These are phyloP conservation scores for Dasypus novemcinctus DNA, from an alignment of 2,113 vertebrate species.

Conservation along the genomic window DNA sequence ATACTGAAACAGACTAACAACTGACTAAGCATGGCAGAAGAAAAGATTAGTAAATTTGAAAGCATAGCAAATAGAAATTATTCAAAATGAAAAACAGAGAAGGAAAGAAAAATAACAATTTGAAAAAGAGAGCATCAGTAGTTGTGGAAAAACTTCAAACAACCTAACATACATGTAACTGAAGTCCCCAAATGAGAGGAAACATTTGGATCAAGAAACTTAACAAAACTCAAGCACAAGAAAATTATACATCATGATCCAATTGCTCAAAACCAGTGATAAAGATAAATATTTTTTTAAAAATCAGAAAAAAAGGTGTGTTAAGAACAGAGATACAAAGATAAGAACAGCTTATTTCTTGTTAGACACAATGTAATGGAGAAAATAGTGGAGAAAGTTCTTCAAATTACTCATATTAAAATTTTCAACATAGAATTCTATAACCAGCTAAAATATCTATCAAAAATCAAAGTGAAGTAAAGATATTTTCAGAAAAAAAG, in stretches of 20 bases:
- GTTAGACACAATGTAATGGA: not conserved
- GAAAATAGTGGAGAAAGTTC: not conserved
- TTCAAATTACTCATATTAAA: slow-evolving; percentile 14
- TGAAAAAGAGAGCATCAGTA: not conserved
- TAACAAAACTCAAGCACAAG: slow-evolving; percentile 11
- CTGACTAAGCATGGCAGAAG: not conserved
- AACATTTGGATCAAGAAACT: not conserved
- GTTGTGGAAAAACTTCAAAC: not conserved
- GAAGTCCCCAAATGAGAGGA: not conserved
- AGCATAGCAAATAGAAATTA: not conserved
- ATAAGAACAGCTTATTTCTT: not conserved
- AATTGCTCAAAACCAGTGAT: slow-evolving; percentile 39
- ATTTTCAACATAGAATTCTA: not conserved
- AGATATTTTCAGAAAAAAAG: slow-evolving; percentile 11
- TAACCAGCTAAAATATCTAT: slow-evolving; percentile 9
- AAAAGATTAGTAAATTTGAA: slow-evolving; percentile 18
- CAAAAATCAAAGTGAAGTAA: slow-evolving; percentile 35
- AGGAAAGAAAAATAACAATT: not conserved
- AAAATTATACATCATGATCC: not conserved
- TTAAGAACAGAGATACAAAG: not conserved
- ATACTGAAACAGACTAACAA: not conserved
- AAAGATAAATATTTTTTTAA: slow-evolving; percentile 6
- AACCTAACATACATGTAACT: not conserved
- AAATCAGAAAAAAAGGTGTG: not conserved
- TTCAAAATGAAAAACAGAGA: not conserved